Percentiles rank a stretch among this genome's conserved stretches.
phyloP scores from a whole-genome alignment of 2,797 vertebrate genomes.

The Euthynnus affinis region DNA sequence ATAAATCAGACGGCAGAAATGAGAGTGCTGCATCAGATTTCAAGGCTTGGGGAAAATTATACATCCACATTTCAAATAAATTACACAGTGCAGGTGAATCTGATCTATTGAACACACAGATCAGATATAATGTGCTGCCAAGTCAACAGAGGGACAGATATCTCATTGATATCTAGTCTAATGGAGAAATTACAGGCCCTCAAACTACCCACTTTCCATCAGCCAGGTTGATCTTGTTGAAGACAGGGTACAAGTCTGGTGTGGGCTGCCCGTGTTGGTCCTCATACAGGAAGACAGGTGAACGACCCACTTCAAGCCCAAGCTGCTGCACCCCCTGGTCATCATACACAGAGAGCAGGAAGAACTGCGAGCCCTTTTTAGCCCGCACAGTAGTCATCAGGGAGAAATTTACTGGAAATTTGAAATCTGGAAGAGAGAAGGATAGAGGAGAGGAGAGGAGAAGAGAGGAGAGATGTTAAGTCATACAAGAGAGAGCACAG shows the following conservation, averaged over 20 bases:
- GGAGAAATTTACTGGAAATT: slow-evolving; percentile 92
- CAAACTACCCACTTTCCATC: slow-evolving; percentile 91
- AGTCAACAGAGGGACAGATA: not conserved
- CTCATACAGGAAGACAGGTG: slow-evolving; percentile 89
- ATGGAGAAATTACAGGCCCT: not conserved
- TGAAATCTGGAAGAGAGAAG: slow-evolving; percentile 78
- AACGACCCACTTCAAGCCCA: slow-evolving; percentile 89
- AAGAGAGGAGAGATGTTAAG: slow-evolving; percentile 32
- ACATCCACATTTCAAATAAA: not conserved
- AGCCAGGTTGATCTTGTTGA: slow-evolving; percentile 88
- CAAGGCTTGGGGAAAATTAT: slow-evolving; percentile 18
- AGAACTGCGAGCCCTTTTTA: slow-evolving; percentile 86
- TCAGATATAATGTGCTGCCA: not conserved
- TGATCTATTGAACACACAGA: not conserved
- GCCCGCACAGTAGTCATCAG: slow-evolving; percentile 89
- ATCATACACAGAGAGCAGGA: slow-evolving; percentile 91
- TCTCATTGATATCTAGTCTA: not conserved
- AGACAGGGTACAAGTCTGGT: slow-evolving; percentile 87
- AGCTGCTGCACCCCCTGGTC: slow-evolving; percentile 89
- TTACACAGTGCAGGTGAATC: not conserved
- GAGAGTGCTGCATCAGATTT: not conserved
- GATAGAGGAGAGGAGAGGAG: not conserved
- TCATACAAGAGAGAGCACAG: slow-evolving; percentile 52
- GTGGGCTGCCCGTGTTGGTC: slow-evolving; percentile 87
- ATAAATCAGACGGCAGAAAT: slow-evolving; percentile 14